phyloP scores from a whole-genome alignment of 2,797 vertebrate genomes.

The Pampus argenteus region DNA sequence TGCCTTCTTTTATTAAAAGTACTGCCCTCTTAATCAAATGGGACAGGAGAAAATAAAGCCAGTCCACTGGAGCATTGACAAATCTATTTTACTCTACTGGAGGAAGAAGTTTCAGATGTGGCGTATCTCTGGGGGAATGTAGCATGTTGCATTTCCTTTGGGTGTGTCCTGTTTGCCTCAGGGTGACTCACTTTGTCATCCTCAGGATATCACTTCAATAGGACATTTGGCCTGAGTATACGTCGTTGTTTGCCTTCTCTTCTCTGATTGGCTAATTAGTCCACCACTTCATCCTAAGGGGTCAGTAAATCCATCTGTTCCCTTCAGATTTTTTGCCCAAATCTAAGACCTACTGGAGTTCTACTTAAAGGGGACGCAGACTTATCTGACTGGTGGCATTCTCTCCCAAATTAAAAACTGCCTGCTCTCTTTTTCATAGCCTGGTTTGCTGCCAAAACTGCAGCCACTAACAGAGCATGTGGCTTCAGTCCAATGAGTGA shows the following conservation, averaged over 20 bases:
- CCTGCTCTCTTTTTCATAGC: constrained; percentile 30
- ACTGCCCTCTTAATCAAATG: constrained; percentile 22
- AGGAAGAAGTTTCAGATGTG: constrained; percentile 42
- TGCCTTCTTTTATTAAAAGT: constrained; percentile 16
- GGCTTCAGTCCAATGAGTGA: constrained; percentile 44
- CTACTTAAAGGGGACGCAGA: constrained; percentile 55
- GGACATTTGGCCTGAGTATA: constrained; percentile 24
- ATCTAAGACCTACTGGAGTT: constrained; percentile 55
- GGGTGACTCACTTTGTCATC: constrained; percentile 42
- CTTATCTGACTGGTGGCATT: constrained; percentile 27
- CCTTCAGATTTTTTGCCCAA: constrained; percentile 50
- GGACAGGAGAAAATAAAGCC: constrained; percentile 13
- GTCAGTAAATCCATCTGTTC: constrained; percentile 69
- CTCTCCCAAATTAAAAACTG: constrained; percentile 31
- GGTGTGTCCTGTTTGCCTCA: constrained; percentile 47
- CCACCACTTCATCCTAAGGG: constrained; percentile 40
- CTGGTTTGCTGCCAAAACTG: constrained; percentile 17
- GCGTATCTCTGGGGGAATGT: constrained; percentile 40
- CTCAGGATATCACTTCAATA: constrained; percentile 57
- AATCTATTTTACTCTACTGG: constrained; percentile 5
- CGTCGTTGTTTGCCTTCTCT: constrained; percentile 26
- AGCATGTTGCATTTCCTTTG: constrained; percentile 52
- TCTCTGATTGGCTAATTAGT: constrained; percentile 55
- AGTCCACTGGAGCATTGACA: neutral
- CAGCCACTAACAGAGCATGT: constrained; percentile 1